Evolutionary conservation across 2,888 invertebrate genomes (phyloP), one percentile per base, ranked within the genome.

Genomic region (Drosophila kambysellisi): DNA sequence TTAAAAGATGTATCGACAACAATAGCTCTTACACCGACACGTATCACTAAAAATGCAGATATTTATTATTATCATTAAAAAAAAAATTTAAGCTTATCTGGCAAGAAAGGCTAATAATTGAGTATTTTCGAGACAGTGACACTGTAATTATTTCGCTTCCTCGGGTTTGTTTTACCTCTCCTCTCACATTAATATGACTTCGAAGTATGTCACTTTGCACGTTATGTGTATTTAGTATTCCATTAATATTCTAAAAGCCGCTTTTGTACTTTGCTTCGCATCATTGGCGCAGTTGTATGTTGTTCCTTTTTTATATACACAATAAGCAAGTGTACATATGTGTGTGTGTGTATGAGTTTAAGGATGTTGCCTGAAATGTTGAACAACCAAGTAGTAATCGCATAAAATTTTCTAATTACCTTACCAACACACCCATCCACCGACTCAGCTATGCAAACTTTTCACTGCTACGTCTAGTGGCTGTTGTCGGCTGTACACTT

Each of bases 171-270:
- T 64, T 46, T 43, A 53, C 8, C 52, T 29, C 11, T 30, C 57
- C 57, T 61, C 53, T 32, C 32, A 53, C 39, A 50, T 33, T 43
- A 15, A 46, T 25, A 50, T 39, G 25, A 39, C 41, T 53, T 51
- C 37, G 53, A 53, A 48, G 61, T 65, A n/a, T 62, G 72, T 17
- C 70, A 75, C 63, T 68, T 82, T 70, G 67, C 66, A 68, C 70
- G 79, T 71, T 71, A 58, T 78, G 52, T 74, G 80, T 83, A 91
- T 91, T 89, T 83, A 89, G 83, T 88, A 90, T 91, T 91, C 90
- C 86, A 91, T 91, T 91, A 91, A 91, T 91, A 91, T 91, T 91
- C 90, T 79, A 91, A 91, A 81, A 91, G 90, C 77, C 85, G 80
- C 91, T 89, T 87, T 90, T 89, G 82, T 89, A 81, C 82, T 88